Base-by-base conservation (phyloP, 2,113 vertebrate species). In the Cyanoramphus novaezelandiae region DNA sequence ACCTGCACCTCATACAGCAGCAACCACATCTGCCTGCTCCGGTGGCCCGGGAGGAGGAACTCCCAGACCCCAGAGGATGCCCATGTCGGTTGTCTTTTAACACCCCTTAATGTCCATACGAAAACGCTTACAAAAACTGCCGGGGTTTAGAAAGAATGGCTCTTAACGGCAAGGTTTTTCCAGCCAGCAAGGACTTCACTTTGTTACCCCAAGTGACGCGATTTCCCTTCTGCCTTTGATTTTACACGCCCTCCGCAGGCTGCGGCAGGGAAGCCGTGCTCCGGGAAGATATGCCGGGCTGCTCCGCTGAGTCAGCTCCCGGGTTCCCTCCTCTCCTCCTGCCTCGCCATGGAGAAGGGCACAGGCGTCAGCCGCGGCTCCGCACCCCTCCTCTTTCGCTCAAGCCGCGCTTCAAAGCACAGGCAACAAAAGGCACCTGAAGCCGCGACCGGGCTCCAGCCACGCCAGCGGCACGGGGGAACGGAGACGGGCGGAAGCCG, bases 191-290 rank as follows among this genome's bases (percentile, higher is more conserved):
- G 10, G 39, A 39, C 15, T 39, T n/a, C 11, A 25, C 10, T 14
- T 49, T n/a, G 23, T 13, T 52, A 39, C 39, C 8, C 10, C n/a
- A 25, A 7, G 3, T 5, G 15, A 24, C 28, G 13, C 13, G 33
- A 16, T 44, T 43, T 44, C 33, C 35, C 35, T 33, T 21, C 11
- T 11, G 2, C 9, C 43, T 23, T 53, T 23, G 57, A 15, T 15
- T 62, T 62, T 28, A n/a, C 98, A 97, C 82, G 98, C 98, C 97
- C 97, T 95, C 97, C 97, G 79, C 98, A 98, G n/a, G 97, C 97
- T 29, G 95, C 97, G 28, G 98, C 97, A 83, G 98, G 98, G 77
- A 97, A 98, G 97, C 98, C 98, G 95, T 90, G 98, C 96, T 98
- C 98, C 95, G 97, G 70, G 98, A 97, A 89, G 98, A 97, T 92